These are phyloP conservation scores for Diabrotica virgifera DNA, from an alignment of 1,140 invertebrate genomes.

Conservation along the genomic window DNA sequence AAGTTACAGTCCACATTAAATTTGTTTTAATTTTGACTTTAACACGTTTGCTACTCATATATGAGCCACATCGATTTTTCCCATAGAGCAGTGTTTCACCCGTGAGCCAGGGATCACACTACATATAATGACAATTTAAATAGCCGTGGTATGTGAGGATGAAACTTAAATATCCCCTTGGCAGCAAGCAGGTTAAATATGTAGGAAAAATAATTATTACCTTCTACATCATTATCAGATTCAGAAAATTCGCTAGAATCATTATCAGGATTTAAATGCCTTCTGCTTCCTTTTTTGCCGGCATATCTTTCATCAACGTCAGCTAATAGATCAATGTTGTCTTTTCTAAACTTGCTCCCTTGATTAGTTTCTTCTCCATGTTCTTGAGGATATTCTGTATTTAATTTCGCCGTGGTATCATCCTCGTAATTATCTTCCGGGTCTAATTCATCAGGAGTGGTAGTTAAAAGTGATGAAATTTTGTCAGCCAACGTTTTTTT, in stretches of 20 bases:
- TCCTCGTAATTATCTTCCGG: conserved; percentile 56
- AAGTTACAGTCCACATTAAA: too few species aligned
- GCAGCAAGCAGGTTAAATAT: too few species aligned
- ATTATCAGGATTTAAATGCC: conserved; percentile 43
- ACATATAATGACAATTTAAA: too few species aligned
- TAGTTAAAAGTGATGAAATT: conserved; percentile 57
- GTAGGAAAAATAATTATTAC: conserved; percentile 10
- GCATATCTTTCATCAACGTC: conserved; percentile 70
- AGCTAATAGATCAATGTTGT: conserved; percentile 63
- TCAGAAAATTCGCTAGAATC: conserved; percentile 25
- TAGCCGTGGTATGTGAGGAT: too few species aligned
- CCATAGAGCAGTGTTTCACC: too few species aligned
- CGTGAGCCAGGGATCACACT: too few species aligned
- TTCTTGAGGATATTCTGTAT: conserved; percentile 46
- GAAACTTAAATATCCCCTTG: too few species aligned
- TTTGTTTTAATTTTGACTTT: too few species aligned
- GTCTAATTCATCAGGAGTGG: conserved; percentile 53
- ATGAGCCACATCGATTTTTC: too few species aligned
- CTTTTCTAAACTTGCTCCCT: conserved; percentile 60
- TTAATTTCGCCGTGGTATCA: conserved; percentile 51
- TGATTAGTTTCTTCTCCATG: conserved; percentile 54
- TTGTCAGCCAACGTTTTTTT: conserved; percentile 54
- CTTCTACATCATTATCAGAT: conserved; percentile 40
- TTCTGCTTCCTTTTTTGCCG: conserved; percentile 63
- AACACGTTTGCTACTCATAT: too few species aligned